Conservation (phyloP, 2,888 invertebrate species). For the Osmoderma eremita region DNA sequence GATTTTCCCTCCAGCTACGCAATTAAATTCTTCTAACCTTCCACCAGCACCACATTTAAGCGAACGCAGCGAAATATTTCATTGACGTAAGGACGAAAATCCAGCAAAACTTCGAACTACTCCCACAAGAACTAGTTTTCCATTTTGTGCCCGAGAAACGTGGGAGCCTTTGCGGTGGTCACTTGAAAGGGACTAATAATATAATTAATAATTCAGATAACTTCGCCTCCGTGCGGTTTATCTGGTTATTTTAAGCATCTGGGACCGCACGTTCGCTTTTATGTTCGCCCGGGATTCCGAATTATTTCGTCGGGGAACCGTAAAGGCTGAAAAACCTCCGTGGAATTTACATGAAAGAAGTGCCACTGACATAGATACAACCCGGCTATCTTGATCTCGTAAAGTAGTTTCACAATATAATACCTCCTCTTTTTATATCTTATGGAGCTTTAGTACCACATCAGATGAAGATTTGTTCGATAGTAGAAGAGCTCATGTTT, state of each 20-base stretch:
- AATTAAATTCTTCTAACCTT: no score
- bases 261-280: constrained; percentile 15
- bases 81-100: neutral
- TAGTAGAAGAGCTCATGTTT: constrained; percentile 1
- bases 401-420: constrained; percentile 29
- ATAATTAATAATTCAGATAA: constrained; percentile 49
- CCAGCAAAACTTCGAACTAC: constrained; percentile 6
- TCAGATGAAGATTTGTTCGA: constrained; percentile 20
- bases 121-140: constrained; percentile 3
- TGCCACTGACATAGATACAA: constrained; percentile 40
- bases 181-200: constrained; percentile 41
- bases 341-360: constrained; percentile 39
- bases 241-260: constrained; percentile 47
- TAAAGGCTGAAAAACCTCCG: constrained; percentile 31
- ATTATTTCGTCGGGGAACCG: constrained; percentile 32
- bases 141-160: neutral
- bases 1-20: no score
- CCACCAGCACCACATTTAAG: no score
- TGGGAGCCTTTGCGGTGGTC: constrained; percentile 25
- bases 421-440: constrained; percentile 13
- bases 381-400: constrained; percentile 26
- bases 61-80: neutral
- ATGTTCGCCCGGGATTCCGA: constrained; percentile 21
- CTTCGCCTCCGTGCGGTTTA: constrained; percentile 42
- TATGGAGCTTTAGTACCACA: neutral